Base-by-base conservation (phyloP, 2,797 vertebrate genomes). In the Hippopotamyrus pictus region DNA sequence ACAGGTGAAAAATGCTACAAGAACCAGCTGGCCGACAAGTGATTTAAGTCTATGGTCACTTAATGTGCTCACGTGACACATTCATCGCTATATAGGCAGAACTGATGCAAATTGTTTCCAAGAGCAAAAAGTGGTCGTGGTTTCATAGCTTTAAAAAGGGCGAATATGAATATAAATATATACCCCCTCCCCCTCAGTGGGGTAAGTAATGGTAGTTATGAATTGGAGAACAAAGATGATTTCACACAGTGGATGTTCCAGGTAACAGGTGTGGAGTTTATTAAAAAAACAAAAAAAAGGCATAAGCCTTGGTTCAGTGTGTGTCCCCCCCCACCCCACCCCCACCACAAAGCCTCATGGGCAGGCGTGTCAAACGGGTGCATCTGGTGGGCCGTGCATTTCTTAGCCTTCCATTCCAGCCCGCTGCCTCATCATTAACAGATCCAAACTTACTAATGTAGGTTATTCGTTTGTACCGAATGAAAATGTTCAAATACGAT, bases 191-290 rank as follows among this genome's bases (percentile, higher is more conserved):
- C 25, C 25, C 53, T 3, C 8, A 33, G 11, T 19, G 12, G 73
- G 41, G 37, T 46, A 33, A 82, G 6, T 82, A 41, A 82, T 41
- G 17, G 41, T n/a, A 46, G 17, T 82, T 44, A 82, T 82, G 76
- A 82, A 46, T 9, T 82, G 37, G 17, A 41, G 37, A 41, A 82
- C 76, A 82, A 46, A 82, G 76, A 82, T 46, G 33, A 73, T 79
- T 82, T 82, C 76, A 82, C 76, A 82, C 41, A 82, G 69, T 76
- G 19, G 76, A 82, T 44, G 29, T 79, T 79, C 73, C 73, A 79
- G 73, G 73, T 82, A 82, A 82, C 76, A 82, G 41, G 76, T 82
- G 76, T 46, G 76, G 76, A 82, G 41, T 46, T 82, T 82, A 82
- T 82, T 82, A 1, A 19, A 79, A 79, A 79, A 79, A 79, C 0